Conservation (phyloP, 2,113 vertebrate genomes). For the Cottus gobio region DNA sequence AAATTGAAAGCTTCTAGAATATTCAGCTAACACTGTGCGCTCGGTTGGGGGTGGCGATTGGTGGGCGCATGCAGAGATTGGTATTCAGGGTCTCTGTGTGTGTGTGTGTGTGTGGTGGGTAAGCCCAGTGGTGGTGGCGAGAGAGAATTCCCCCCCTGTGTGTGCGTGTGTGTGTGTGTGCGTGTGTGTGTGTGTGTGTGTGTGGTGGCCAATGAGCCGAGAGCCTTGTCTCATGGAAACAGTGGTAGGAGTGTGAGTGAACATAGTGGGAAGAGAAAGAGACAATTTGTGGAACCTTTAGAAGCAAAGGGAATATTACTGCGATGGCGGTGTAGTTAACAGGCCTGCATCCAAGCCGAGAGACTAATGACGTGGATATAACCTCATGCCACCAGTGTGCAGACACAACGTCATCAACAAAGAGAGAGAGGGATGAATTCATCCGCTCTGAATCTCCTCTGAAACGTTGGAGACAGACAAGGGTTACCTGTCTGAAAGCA, state of each 20-base stretch:
- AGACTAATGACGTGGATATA: constrained; percentile 68
- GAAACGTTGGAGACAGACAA: constrained; percentile 37
- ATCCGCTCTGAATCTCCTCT: constrained; percentile 33
- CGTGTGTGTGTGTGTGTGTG: constrained; percentile 28
- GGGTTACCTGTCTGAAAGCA: constrained; percentile 22
- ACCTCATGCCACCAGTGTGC: constrained; percentile 66
- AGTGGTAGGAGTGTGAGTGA: constrained; percentile 44
- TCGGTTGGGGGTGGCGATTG: constrained; percentile 55
- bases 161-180: constrained; percentile 23
- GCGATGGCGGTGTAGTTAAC: constrained; percentile 46
- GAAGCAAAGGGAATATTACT: constrained; percentile 47
- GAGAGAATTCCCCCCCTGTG: constrained; percentile 39
- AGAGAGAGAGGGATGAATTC: constrained; percentile 39
- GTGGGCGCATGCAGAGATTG: constrained; percentile 52
- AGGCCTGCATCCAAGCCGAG: constrained; percentile 65
- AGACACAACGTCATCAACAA: constrained; percentile 63
- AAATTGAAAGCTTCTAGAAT: constrained; percentile 78
- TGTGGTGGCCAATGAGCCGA: constrained; percentile 70
- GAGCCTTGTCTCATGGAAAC: constrained; percentile 54
- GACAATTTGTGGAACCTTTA: constrained; percentile 68
- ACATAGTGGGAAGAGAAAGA: constrained; percentile 32
- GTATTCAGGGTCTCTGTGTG: constrained; percentile 56
- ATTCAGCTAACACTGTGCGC: constrained; percentile 71
- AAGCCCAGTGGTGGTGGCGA: constrained; percentile 51
- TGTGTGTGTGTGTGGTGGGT: constrained; percentile 37